Evolutionary conservation across 2,888 invertebrate species (phyloP).

Genomic region (Bellardia pandia): DNA sequence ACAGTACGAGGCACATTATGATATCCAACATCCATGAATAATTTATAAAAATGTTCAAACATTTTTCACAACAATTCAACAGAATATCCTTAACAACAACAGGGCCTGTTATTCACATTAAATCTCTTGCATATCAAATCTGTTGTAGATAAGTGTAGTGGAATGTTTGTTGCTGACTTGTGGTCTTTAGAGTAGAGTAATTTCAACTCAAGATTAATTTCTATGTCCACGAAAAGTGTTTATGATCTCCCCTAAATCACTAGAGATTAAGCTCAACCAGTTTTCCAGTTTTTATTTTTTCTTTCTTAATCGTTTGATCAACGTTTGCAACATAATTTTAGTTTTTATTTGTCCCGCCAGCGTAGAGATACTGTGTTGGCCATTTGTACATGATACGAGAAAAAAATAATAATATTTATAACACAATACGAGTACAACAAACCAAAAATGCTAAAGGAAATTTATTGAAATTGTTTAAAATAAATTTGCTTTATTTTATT

Average conservation of each 20-base stretch:
- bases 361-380: slow-evolving; percentile 6
- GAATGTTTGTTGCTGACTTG: slow-evolving; percentile 7
- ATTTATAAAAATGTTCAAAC: slow-evolving; percentile 50
- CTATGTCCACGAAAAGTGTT: slow-evolving; percentile 61
- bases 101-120: slow-evolving; percentile 10
- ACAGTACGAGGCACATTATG: slow-evolving; percentile 23
- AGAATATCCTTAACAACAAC: slow-evolving; percentile 58
- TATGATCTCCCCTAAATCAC: slow-evolving; percentile 70
- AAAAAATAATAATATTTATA: not conserved
- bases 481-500: slow-evolving; percentile 49
- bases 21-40: slow-evolving; percentile 43
- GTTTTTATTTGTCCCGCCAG: slow-evolving; percentile 13
- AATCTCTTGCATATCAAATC: not conserved
- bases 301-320: slow-evolving; percentile 60
- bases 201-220: slow-evolving; percentile 68
- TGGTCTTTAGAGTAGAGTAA: not conserved
- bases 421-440: not conserved
- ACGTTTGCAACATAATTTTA: slow-evolving; percentile 22
- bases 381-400: not conserved
- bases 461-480: slow-evolving; percentile 56
- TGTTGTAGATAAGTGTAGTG: too few relatives aligned
- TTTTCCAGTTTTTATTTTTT: slow-evolving; percentile 30
- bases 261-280: slow-evolving; percentile 62
- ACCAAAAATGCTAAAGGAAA: slow-evolving; percentile 43
- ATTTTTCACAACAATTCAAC: slow-evolving; percentile 60